A percentile compares a stretch with the other conserved stretches of the same genome.
phyloP scores from a whole-genome alignment of 2,888 invertebrate genomes.

The Lamellibrachia satsuma region DNA sequence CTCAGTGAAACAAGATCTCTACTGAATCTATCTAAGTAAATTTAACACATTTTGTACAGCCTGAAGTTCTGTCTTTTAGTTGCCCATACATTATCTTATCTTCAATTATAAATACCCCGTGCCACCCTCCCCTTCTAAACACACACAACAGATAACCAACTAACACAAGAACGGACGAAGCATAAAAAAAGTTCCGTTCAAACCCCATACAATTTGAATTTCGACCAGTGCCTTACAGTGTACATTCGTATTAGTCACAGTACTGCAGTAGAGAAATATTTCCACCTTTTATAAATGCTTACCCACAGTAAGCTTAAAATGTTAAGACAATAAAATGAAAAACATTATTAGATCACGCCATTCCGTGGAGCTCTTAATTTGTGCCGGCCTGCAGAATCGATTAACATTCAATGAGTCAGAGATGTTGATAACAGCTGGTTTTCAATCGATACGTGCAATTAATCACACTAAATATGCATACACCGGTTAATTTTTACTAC shows the following conservation, averaged over 20 bases:
- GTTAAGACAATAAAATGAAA: neutral
- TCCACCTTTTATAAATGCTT: too few species aligned
- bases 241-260: too few species aligned
- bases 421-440: neutral
- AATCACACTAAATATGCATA: neutral
- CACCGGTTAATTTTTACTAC: too few species aligned
- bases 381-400: neutral
- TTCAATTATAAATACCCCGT: conserved; percentile 13
- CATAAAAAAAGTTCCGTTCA: neutral
- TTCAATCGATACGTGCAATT: neutral
- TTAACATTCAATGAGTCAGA: neutral
- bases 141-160: neutral
- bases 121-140: neutral
- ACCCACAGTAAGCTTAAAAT: neutral
- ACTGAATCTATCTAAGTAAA: neutral
- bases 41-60: neutral
- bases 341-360: neutral
- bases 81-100: neutral
- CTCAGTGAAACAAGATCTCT: neutral
- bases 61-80: neutral
- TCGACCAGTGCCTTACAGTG: neutral
- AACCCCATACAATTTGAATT: neutral
- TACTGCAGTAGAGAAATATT: too few species aligned
- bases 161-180: neutral
- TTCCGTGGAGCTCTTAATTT: neutral